Evolutionary conservation across 2,113 vertebrate species (phyloP).

Genomic region (Hypocryptadius cinnamomeus): DNA sequence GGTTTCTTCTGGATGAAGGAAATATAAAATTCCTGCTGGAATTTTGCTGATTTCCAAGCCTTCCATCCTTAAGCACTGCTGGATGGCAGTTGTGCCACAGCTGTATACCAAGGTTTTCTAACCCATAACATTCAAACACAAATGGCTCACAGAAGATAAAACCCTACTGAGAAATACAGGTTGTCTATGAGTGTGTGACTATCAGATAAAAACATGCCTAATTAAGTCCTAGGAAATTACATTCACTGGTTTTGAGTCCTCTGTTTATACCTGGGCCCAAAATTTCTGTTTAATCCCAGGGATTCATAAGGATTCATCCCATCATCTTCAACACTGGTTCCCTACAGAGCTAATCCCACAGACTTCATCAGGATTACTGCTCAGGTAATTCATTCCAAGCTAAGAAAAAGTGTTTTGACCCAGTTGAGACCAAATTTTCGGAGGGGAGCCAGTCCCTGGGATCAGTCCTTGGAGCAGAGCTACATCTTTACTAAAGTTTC

Average conservation of each 20-base stretch:
- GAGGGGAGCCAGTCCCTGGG: background rate
- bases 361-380: background rate
- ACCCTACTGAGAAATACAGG: background rate
- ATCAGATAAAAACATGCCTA: background rate
- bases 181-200: background rate
- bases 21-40: background rate
- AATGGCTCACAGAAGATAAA: constrained; percentile 6
- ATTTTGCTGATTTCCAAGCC: background rate
- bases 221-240: background rate
- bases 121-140: background rate
- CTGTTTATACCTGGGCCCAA: background rate
- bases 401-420: background rate
- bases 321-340: background rate
- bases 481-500: background rate
- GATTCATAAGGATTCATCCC: background rate
- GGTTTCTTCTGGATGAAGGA: background rate
- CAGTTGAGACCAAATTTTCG: background rate
- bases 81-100: background rate
- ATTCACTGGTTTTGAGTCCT: background rate
- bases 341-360: background rate
- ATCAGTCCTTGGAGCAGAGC: background rate
- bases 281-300: background rate
- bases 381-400: background rate
- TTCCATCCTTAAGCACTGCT: background rate
- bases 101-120: background rate